Conservation (phyloP, 2,113 vertebrate genomes). For the Coturnix japonica region DNA sequence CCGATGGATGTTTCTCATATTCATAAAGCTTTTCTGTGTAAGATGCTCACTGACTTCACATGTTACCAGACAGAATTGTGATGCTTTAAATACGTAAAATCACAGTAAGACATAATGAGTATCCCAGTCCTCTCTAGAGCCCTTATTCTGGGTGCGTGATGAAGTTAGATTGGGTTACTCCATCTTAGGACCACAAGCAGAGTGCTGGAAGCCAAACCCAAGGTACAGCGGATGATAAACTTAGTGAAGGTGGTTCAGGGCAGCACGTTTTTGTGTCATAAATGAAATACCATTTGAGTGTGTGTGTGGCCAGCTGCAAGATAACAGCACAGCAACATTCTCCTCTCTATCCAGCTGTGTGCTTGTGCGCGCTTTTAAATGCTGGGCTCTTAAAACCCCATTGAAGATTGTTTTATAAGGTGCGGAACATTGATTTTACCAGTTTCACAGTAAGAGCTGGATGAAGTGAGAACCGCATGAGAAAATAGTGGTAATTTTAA, state of each 20-base stretch:
- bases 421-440: accelerated
- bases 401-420: background rate
- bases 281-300: accelerated
- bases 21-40: background rate
- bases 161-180: background rate
- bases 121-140: background rate
- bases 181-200: background rate
- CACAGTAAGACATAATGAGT: no score
- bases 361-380: background rate
- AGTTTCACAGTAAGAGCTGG: background rate
- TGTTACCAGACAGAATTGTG: no score
- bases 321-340: background rate
- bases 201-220: background rate
- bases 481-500: background rate
- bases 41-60: background rate
- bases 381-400: background rate
- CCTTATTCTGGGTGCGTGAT: accelerated
- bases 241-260: background rate
- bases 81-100: no score
- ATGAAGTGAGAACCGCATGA: background rate
- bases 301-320: background rate
- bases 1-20: background rate
- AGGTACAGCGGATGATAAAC: background rate
- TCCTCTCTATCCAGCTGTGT: accelerated
- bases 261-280: background rate